Evolutionary conservation across 2,888 invertebrate genomes (phyloP), one percentile per base, ranked within the genome.

Genomic region (Heliconius sara): DNA sequence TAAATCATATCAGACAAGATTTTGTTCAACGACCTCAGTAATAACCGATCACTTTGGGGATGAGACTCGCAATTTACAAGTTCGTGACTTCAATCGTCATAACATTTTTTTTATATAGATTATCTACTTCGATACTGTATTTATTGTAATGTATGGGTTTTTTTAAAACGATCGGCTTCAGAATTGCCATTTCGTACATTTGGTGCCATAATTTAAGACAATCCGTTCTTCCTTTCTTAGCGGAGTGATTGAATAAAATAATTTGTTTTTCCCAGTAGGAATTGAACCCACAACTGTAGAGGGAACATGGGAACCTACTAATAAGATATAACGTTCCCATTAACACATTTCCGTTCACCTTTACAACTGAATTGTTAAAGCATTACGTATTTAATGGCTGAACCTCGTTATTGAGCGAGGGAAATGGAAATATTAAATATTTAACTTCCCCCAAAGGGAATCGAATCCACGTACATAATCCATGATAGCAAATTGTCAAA

Each of bases 1-100:
- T 73, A 73, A 73, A 73, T 73, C 60, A 73, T 60, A n/a, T 4
- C 16, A 60, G 39, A 73, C 34, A n/a, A 60, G 39, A 73, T 34
- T 73, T 73, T 60, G 60, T 73, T 34, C 60, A 73, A 60, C n/a
- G 60, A 73, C 73, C 60, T 73, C 60, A 39, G n/a, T 73, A 73
- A 60, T 57, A 60, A 73, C 30, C 60, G 39, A 73, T 73, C 39
- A 25, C 60, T 73, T 60, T 60, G 60, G 60, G 60, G 73, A 16
- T 73, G 60, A 73, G 60, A 60, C 60, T 16, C 60, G 60, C 39
- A 73, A 60, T 60, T 60, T 73, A 34, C 60, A 73, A 9, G 34
- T 73, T 73, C 73, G 60, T 73, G 73, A 73, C 60, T 73, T 57
- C 34, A 60, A 34, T 19, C 0, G 25, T 60, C 57, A 60, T 73